A percentile compares a stretch with the other conserved stretches of the same genome.
phyloP scores from a whole-genome alignment of 2,888 invertebrate genomes.

The Himalopsyche japonica region DNA sequence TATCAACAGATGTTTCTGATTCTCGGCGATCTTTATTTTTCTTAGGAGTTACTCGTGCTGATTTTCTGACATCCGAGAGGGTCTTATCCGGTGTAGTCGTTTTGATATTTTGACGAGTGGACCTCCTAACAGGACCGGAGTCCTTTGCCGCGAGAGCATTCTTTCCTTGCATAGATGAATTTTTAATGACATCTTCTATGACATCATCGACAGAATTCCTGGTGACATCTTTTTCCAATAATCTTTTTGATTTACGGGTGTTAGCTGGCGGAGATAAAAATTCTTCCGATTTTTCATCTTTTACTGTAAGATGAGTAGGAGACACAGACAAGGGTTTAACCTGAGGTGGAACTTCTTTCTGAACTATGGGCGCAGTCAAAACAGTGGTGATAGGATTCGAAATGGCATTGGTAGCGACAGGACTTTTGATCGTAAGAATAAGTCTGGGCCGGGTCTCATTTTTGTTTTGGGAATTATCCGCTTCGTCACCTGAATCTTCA shows the following conservation, averaged over 20 bases:
- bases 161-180: conserved; percentile 52
- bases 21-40: conserved; percentile 66
- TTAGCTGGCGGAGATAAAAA: conserved; percentile 67
- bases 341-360: conserved; percentile 13
- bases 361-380: conserved; percentile 28
- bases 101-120: conserved; percentile 60
- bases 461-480: conserved; percentile 50
- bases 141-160: conserved; percentile 46
- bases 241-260: conserved; percentile 78
- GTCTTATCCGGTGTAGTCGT: conserved; percentile 46
- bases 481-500: conserved; percentile 85
- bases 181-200: conserved; percentile 87
- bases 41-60: conserved; percentile 64
- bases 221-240: conserved; percentile 77
- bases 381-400: conserved; percentile 45
- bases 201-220: conserved; percentile 83
- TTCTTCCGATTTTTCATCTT: conserved; percentile 62
- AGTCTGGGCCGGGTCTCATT: conserved; percentile 70
- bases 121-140: conserved; percentile 56
- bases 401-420: conserved; percentile 50
- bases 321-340: conserved; percentile 44
- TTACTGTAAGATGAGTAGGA: conserved; percentile 42
- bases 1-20: conserved; percentile 68
- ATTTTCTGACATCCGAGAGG: conserved; percentile 59
- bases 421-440: conserved; percentile 80